These are phyloP conservation scores for Bradypodion ventrale DNA, from an alignment of 2,797 vertebrate species.

Conservation along the genomic window DNA sequence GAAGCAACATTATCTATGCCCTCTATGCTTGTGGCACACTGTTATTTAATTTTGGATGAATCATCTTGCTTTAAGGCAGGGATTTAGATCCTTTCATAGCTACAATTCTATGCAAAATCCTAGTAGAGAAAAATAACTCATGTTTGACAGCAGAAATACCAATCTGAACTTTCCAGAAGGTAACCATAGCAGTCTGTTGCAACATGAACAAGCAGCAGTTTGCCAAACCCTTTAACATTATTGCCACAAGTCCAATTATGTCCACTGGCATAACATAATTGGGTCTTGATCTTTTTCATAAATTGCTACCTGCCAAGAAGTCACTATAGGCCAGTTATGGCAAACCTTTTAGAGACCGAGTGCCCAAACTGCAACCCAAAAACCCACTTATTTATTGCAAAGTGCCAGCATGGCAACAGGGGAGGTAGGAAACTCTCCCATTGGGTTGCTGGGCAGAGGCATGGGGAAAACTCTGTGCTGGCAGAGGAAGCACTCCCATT, in stretches of 20 bases:
- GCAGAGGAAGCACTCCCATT: no score
- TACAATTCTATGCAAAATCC: not conserved
- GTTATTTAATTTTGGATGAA: not conserved
- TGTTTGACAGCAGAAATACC: not conserved
- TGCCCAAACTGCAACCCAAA: no score
- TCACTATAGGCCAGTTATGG: no score
- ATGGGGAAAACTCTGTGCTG: no score
- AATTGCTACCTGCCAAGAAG: no score
- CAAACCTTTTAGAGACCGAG: no score
- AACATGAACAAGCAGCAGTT: not conserved
- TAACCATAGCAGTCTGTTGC: not conserved
- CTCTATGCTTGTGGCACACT: not conserved
- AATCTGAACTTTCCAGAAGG: constrained; percentile 21
- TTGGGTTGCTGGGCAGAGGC: no score
- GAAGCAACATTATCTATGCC: not conserved
- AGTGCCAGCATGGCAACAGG: no score
- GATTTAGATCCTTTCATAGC: not conserved
- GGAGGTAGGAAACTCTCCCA: no score
- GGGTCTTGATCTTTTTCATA: no score
- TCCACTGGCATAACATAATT: no score
- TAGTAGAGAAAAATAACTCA: constrained; percentile 4
- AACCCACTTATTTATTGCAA: no score
- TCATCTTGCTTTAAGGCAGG: not conserved
- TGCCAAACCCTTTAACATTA: not conserved
- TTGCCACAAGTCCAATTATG: not conserved